A percentile compares a stretch with the other conserved stretches of the same genome.
phyloP scores from a whole-genome alignment of 2,888 invertebrate species.

The Unio pictorum region DNA sequence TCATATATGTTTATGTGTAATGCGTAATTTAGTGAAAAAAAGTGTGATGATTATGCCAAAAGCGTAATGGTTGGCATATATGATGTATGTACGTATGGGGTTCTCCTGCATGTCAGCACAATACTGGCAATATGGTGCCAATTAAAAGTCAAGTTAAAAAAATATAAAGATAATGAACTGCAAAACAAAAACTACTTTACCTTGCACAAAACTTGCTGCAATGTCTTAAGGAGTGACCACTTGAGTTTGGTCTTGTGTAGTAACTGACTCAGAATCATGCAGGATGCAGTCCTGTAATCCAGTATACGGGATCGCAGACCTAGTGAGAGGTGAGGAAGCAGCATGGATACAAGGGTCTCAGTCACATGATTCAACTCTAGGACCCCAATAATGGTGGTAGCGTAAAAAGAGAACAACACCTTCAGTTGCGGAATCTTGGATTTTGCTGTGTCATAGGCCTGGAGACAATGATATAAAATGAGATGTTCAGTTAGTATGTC shows the following conservation, averaged over 20 bases:
- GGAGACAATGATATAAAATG: neutral
- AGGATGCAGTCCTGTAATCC: constrained; percentile 83
- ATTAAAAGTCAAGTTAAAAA: too few species aligned
- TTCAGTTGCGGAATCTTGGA: constrained; percentile 73
- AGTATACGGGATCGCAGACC: constrained; percentile 80
- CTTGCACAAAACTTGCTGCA: constrained; percentile 78
- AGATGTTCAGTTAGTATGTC: too few species aligned
- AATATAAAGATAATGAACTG: too few species aligned
- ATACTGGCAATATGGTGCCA: too few species aligned
- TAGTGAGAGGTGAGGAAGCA: constrained; percentile 81
- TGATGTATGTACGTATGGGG: too few species aligned
- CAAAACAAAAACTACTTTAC: constrained; percentile 47
- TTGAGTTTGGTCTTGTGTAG: constrained; percentile 78
- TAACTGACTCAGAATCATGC: constrained; percentile 82
- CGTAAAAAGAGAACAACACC: constrained; percentile 86
- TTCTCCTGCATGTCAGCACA: too few species aligned
- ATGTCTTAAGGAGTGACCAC: constrained; percentile 75
- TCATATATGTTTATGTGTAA: too few species aligned
- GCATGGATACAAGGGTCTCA: constrained; percentile 79
- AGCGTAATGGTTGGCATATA: too few species aligned
- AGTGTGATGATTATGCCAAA: too few species aligned
- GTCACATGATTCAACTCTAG: constrained; percentile 42
- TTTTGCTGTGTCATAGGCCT: constrained; percentile 23
- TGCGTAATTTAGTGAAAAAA: too few species aligned
- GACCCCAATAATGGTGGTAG: constrained; percentile 83